Evolutionary conservation across 2,113 vertebrate species (phyloP), one percentile per base, ranked within the genome.

Genomic region (Mastomys coucha): DNA sequence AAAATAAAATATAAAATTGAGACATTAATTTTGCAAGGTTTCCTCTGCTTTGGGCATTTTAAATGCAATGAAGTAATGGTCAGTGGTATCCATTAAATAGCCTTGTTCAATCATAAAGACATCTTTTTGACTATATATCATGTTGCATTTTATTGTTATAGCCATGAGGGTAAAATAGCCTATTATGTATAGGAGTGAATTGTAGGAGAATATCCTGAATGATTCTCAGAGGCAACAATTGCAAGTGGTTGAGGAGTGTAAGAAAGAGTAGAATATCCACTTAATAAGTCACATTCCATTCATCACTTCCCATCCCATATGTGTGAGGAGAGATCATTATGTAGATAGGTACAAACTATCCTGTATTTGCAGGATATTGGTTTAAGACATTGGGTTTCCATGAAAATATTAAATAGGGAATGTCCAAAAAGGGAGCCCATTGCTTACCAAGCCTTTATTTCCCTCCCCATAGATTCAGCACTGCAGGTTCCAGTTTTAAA

Each of bases 161-260:
- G 76, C 92, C 76, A 92, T 81, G 81, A 91, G 72, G 53, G 86
- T 90, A 95, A 96, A 97, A 97, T 39, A 93, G 42, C 13, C 49
- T 86, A n/a, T 97, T 95, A 86, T 86, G 92, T 93, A 60, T 6
- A 75, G 5, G 76, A 77, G 28, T 95, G 80, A 93, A 60, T 82
- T 95, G 92, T 45, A 88, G 56, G 92, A 91, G 63, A 93, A 91
- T 42, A 86, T 67, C 20, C 10, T 24, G 58, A 94, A n/a, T 72
- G 73, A 93, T 95, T 97, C 94, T 96, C 92, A 93, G 56, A 97
- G 93, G 91, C 76, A 97, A 81, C 92, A 97, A 96, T 82, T 98
- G 96, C 72, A 91, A 95, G 90, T 96, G 90, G 87, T 93, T 88
- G 82, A 94, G 75, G 92, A 91, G 16, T 7, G 33, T 88, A 91